Base-by-base conservation (phyloP, 2,888 invertebrate genomes). In the Drosophila pseudotakahashii region DNA sequence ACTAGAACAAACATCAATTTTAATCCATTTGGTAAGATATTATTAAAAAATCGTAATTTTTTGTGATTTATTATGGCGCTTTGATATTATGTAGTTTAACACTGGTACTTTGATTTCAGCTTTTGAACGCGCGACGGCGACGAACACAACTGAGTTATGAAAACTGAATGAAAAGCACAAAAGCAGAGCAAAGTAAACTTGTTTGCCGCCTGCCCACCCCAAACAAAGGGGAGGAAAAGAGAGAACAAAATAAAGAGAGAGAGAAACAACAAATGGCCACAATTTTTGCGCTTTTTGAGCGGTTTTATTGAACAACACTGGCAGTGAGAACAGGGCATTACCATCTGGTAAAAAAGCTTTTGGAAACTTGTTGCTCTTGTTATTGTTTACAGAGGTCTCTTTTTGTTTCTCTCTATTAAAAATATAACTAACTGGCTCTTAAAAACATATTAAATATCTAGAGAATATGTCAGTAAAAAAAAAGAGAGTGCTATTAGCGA, bases 111-210 rank as follows among this genome's bases (percentile, higher is more conserved):
- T 50, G 36, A 57, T 53, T 62, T 77, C 64, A 79, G 77, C 84
- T 81, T 87, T 81, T 81, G 81, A 66, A 81, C 82, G 82, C 88
- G 81, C 81, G 85, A 30, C 63, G 10, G 85, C 81, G 50, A 77
- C 82, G 82, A 82, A 87, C 82, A 74, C 88, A 82, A 81, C 81
- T 83, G 81, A 86, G 64, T 73, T 76, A 77, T 72, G 75, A 76
- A 81, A 79, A 81, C 66, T 84, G 88, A 82, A 87, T 84, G 82
- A 87, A 82, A 82, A 81, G 78, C 81, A 79, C 81, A 70, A 68
- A 71, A 71, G 55, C 71, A 53, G 52, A 42, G 54, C 36, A 70
- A 47, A 70, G 59, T 57, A 78, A 78, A 87, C 87, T 84, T 81
- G 87, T 87, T 80, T 73, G 63, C 42, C 66, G 72, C 71, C 76